Base-by-base conservation (phyloP, 2,797 vertebrate genomes). In the Trachops cirrhosus region DNA sequence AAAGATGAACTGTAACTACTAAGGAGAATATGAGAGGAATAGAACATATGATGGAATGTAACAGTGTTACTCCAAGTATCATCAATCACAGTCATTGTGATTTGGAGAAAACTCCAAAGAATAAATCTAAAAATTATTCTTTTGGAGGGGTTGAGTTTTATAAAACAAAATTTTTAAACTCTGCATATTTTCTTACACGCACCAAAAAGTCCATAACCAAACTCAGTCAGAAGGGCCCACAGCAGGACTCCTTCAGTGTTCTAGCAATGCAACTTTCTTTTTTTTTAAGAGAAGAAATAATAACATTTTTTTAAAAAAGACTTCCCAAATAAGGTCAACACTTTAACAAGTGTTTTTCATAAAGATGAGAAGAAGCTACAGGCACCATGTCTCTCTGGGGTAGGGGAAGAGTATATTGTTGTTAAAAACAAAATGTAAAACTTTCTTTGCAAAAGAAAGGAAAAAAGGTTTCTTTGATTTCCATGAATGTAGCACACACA, bases 371-470 rank as follows among this genome's bases (percentile, higher is more conserved):
- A 59, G 41, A 67, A 52, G 37, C 57, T 74, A 50, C 29, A 85
- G 46, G 52, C 50, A 77, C 96, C 85, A 44, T 64, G 84, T 96
- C 95, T 97, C 97, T 96, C 96, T 94, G 96, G 93, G 80, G 74
- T 85, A 90, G 29, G 84, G 83, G 94, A 94, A 97, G 93, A 97
- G 77, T 96, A 95, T 94, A 96, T 75, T 96, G 95, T 79, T 74
- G 64, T 95, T 97, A 86, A 77, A 87, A 93, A 80, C 15, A 83
- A 93, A 88, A 88, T 34, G 90, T 67, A 88, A 97, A 95, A 86
- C 70, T 97, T 97, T 96, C 91, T 97, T 98, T 96, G 93, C 96
- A 97, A 96, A 97, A 97, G 94, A 59, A 59, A 59, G 57, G 95
- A 96, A 93, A 94, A 89, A 89, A 78, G 52, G 48, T 10, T 74